Evolutionary conservation across 2,113 vertebrate species (phyloP), one percentile per base, ranked within the genome.

Genomic region (Aplodontia rufa): DNA sequence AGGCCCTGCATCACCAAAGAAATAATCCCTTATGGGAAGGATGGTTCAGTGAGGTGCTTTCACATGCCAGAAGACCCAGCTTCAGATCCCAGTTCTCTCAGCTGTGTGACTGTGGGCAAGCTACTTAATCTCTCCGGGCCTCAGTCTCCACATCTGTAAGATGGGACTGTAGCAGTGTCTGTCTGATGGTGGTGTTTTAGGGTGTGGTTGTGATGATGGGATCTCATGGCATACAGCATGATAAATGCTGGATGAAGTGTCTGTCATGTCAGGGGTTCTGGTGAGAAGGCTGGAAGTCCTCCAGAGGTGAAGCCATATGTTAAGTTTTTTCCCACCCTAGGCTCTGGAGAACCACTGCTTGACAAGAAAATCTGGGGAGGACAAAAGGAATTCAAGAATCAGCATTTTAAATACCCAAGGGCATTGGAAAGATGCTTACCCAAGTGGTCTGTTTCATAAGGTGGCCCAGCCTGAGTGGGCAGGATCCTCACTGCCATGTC

Each of bases 191-290:
- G 0, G 17, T 74, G 14, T 45, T 71, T 45, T 12, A 64, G 75
- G 42, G 60, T 13, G 40, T 13, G 76, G 45, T 72, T 81, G 22
- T 32, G 5, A 42, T 28, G 13, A 30, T 45, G 30, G 47, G 0
- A 60, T 37, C 37, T 32, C 45, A 30, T 42, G 3, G 11, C 19
- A 28, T 8, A n/a, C n/a, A n/a, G n/a, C n/a, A 0, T 14, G 17
- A 2, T 2, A n/a, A 80, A 19, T 6, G 6, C 20, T 26, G 5
- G 45, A 1, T 14, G 13, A 20, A 37, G 40, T 20, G 5, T 49
- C 53, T 0, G 0, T 28, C 22, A 72, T 6, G 3, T 11, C 9
- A 10, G 47, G 32, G n/a, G 8, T 68, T 51, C n/a, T 5, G 14
- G 6, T 28, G 45, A 76, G 55, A 60, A 30, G 47, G 12, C n/a